A percentile compares a stretch with the other conserved stretches of the same genome.
Conservation (phyloP, 1,140 invertebrate species). For the Ceratoteleas bidentatus region DNA sequence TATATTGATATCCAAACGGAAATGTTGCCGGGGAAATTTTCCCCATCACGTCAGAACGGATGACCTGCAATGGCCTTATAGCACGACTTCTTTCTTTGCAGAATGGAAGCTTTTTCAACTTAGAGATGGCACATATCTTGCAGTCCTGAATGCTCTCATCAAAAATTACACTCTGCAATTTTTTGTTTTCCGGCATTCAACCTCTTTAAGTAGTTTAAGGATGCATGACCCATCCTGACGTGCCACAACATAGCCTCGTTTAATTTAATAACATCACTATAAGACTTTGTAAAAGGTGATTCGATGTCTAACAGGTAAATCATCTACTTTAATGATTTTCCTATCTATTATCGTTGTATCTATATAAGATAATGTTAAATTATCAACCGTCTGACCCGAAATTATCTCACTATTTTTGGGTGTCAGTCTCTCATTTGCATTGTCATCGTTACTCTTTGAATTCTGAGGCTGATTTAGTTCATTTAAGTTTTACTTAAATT, state of each 20-base stretch:
- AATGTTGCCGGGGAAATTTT: conserved; percentile 1
- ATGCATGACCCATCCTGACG: not conserved
- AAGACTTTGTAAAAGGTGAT: not conserved
- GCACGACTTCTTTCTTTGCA: not conserved
- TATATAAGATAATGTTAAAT: not conserved
- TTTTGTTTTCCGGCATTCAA: not conserved
- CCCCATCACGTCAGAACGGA: conserved; percentile 2
- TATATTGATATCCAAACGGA: conserved; percentile 11
- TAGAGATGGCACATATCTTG: not conserved
- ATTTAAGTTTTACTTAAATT: not conserved
- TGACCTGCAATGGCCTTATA: not conserved
- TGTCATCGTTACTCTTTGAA: too few species aligned
- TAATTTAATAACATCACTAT: not conserved
- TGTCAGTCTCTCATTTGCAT: not conserved
- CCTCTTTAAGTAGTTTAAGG: not conserved
- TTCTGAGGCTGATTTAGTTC: not conserved
- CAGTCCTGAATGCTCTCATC: not conserved
- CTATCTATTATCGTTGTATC: not conserved
- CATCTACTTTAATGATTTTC: not conserved
- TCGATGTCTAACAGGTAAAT: not conserved
- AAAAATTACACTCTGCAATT: not conserved
- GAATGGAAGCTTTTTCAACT: not conserved
- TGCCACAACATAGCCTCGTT: conserved; percentile 2
- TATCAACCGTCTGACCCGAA: not conserved
- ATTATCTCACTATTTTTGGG: not conserved